Conservation (phyloP, 2,888 invertebrate species). For the Cyrtodaria siliqua region DNA sequence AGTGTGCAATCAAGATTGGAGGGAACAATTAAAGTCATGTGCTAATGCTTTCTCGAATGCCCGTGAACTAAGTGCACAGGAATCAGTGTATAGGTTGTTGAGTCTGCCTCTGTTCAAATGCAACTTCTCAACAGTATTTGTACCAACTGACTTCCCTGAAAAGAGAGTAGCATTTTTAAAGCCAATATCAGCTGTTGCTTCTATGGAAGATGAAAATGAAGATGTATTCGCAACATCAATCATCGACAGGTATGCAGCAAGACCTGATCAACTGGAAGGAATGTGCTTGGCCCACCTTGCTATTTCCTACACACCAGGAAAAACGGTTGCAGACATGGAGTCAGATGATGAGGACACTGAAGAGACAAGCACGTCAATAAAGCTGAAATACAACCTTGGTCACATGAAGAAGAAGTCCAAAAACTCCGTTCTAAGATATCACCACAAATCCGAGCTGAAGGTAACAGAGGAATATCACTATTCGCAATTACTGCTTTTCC, state of each 20-base stretch:
- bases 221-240: constrained; percentile 27
- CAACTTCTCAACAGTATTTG: constrained; percentile 33
- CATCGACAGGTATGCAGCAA: constrained; percentile 27
- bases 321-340: neutral
- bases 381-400: constrained; percentile 22
- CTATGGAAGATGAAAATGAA: neutral
- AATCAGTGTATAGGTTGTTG: constrained; percentile 42
- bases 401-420: constrained; percentile 37
- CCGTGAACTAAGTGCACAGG: constrained; percentile 46
- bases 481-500: constrained; percentile 31
- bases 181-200: constrained; percentile 21
- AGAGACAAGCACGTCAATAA: neutral
- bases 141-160: constrained; percentile 46
- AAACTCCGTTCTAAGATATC: constrained; percentile 38
- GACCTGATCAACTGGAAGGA: constrained; percentile 15
- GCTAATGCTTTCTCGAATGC: constrained; percentile 35
- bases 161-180: constrained; percentile 45
- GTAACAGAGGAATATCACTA: constrained; percentile 34
- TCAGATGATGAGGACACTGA: constrained; percentile 16
- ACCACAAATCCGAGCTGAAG: constrained; percentile 26
- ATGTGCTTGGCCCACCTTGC: constrained; percentile 46
- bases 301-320: constrained; percentile 7
- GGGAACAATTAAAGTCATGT: constrained; percentile 15
- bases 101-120: constrained; percentile 40
- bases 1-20: neutral